Evolutionary conservation across 2,888 invertebrate species (phyloP).

Genomic region (Mayetiola destructor): DNA sequence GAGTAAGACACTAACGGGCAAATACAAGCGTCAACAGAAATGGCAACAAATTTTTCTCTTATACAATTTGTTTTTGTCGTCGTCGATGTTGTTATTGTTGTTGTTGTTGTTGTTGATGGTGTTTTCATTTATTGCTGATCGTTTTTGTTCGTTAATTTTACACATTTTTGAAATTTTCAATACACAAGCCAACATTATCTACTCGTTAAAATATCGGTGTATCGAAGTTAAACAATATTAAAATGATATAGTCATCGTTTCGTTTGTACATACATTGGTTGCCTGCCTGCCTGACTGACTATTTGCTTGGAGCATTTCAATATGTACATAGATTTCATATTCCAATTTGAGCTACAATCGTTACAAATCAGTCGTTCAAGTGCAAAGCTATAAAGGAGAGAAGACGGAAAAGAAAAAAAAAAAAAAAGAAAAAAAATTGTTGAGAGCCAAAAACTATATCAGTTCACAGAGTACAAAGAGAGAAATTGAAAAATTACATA

Average conservation of each 20-base stretch:
- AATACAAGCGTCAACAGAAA: conserved; percentile 1
- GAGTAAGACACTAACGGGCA: conserved; percentile 4
- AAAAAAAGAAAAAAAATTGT: no score
- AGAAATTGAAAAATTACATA: no score
- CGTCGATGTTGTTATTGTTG: no score
- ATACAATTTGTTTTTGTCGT: not conserved
- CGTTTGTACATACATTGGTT: no score
- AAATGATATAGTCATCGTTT: conserved; percentile 11
- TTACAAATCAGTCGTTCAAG: conserved; percentile 11
- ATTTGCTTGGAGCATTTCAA: no score
- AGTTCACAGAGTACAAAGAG: not conserved
- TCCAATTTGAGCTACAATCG: conserved; percentile 10
- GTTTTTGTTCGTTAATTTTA: no score
- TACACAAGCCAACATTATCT: conserved; percentile 5
- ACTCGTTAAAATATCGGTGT: not conserved
- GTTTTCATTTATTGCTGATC: no score
- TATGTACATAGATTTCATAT: not conserved
- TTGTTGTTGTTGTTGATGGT: no score
- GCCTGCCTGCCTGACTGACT: no score
- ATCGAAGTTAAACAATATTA: conserved; percentile 9
- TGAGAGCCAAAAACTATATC: no score
- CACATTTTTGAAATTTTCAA: no score
- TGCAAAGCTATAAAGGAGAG: not conserved
- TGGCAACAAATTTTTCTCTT: conserved; percentile 2
- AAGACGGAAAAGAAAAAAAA: no score